Base-by-base conservation (phyloP, 2,888 invertebrate species). In the Cetonia aurata region DNA sequence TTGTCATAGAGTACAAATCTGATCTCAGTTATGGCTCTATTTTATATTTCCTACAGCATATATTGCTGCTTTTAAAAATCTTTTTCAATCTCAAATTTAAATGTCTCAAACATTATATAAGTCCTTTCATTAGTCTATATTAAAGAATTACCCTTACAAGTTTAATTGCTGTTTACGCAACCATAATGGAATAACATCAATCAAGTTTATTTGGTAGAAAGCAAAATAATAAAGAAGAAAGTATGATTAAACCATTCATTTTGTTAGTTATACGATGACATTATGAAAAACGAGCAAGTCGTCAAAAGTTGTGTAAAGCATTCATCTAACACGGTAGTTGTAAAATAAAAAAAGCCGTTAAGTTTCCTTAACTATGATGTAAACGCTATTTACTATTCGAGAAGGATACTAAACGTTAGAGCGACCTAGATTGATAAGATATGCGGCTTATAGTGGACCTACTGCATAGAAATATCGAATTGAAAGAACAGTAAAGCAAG, bases 361-460 rank as follows among this genome's bases (percentile, higher is more conserved):
- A 53, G 10, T 53, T 53, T 19, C 9, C 25, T 1, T 53, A n/a
- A 25, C 10, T 19, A 25, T 53, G 25, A n/a, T 25, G n/a, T 25
- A 25, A 19, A 13, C 17, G 13, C 12, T 48, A 17, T 25, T 25
- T 53, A 25, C 25, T 19, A 17, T 53, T 53, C 25, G 9, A 53
- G 25, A 19, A 53, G 53, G 53, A 53, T 25, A 31, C 25, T 53
- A 19, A 25, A 19, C 25, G 31, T 53, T 53, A 25, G 25, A 53
- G 8, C 53, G 53, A 53, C 53, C 53, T 25, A 53, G 17, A 25
- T 25, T 53, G 53, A 53, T 53, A 53, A 53, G 53, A 53, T 53
- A 25, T 53, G 25, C 25, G 53, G 48, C 12, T 48, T 48, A 48
- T 48, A 48, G 48, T 17, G 17, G 10, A 4, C 6, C 48, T 1